Conservation (phyloP, 2,797 vertebrate species). For the Notamacropus eugenii region DNA sequence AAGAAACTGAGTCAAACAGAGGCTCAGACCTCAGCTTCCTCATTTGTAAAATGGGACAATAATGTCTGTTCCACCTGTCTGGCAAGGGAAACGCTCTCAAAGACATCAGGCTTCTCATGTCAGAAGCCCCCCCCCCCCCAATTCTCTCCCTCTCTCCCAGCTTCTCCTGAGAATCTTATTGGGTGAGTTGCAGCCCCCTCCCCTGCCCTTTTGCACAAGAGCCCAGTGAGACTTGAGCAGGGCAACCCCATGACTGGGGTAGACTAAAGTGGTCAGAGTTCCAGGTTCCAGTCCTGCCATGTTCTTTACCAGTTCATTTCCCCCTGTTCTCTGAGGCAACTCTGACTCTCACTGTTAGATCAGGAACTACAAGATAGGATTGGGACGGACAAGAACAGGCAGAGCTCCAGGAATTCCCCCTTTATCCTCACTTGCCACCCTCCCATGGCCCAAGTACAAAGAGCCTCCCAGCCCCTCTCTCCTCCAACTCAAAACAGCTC, state of each 20-base stretch:
- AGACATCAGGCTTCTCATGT: not conserved
- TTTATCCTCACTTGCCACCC: not conserved
- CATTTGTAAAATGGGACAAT: not conserved
- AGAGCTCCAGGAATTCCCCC: not conserved
- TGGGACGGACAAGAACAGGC: not conserved
- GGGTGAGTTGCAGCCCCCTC: not conserved
- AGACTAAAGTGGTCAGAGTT: not conserved
- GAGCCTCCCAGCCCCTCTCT: not conserved
- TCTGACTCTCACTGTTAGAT: not conserved
- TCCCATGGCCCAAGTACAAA: not conserved
- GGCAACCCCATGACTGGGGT: too few species aligned
- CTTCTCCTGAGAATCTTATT: not conserved
- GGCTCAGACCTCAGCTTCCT: not conserved
- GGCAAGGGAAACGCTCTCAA: too few species aligned
- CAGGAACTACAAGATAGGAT: accelerated
- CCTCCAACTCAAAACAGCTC: not conserved
- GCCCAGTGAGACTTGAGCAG: not conserved
- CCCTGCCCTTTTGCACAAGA: not conserved
- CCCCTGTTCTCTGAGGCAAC: not conserved
- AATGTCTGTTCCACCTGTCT: not conserved
- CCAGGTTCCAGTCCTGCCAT: not conserved
- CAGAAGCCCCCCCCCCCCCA: not conserved
- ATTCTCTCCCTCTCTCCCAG: not conserved
- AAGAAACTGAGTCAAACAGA: not conserved
- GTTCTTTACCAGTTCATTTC: not conserved